Evolutionary conservation across 2,113 vertebrate genomes (phyloP).

Genomic region (Danio rerio): GRCz12tu NC_133190.1:34462501-34463000

Average conservation of each 20-base stretch:
- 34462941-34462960: too few species aligned
- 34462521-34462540: constrained; percentile 96
- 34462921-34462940: too few species aligned
- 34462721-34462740: neutral
- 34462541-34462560: constrained; percentile 98
- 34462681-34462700: neutral
- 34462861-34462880: too few species aligned
- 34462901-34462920: too few species aligned
- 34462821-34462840: too few species aligned
- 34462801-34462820: too few species aligned
- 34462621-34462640: neutral
- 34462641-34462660: neutral
- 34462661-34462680: neutral
- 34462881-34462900: too few species aligned
- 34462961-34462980: too few species aligned
- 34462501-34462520: constrained; percentile 93
- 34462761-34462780: neutral
- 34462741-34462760: neutral
- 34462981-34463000: too few species aligned
- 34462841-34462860: too few species aligned
- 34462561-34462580: constrained; percentile 96
- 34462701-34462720: neutral
- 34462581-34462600: constrained; percentile 96
- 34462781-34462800: neutral
- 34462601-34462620: constrained; percentile 80